Base-by-base conservation (phyloP, 2,888 invertebrate species). In the Bibio marci region DNA sequence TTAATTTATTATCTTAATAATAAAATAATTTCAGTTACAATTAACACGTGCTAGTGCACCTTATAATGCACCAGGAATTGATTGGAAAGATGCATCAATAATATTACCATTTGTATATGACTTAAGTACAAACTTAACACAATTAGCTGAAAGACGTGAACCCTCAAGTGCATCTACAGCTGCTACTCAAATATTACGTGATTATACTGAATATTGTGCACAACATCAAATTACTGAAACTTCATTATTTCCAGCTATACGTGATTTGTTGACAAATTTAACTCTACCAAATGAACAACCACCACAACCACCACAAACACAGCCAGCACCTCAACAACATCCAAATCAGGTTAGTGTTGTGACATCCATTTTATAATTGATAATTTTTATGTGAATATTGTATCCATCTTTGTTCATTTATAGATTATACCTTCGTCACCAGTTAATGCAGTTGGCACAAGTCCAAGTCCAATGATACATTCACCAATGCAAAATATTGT, bases 61-160 rank as follows among this genome's bases (percentile, higher is more conserved):
- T 34, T 73, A 74, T 49, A 65, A 67, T 39, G 30, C 35, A 32
- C 64, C 63, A 13, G 66, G 63, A 41, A 70, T 73, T 46, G 80
- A 81, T 47, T 67, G 65, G 52, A 70, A 73, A 43, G 80, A 80
- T 45, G 74, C 76, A 13, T 73, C 79, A 1, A 55, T 94, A 39
- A 81, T 90, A 15, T 67, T 94, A 44, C 92, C 94, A 3, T 67
- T 94, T 44, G 81, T 94, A 34, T 90, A 94, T 59, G 92, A 94
- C 59, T 75, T 85, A 47, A 75, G 72, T 48, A 76, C 78, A 33
- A 94, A 94, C 62, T 67, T 80, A 33, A 90, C 90, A 7, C 85
- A 83, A 54, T 64, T 91, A 43, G 86, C 87, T 1, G 90, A 90
- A 56, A 79, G 82, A 50, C 69, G 82, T 34, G 86, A 86, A 48